These are phyloP conservation scores for Alethe diademata DNA, from an alignment of 2,113 vertebrate species.

Conservation along the genomic window DNA sequence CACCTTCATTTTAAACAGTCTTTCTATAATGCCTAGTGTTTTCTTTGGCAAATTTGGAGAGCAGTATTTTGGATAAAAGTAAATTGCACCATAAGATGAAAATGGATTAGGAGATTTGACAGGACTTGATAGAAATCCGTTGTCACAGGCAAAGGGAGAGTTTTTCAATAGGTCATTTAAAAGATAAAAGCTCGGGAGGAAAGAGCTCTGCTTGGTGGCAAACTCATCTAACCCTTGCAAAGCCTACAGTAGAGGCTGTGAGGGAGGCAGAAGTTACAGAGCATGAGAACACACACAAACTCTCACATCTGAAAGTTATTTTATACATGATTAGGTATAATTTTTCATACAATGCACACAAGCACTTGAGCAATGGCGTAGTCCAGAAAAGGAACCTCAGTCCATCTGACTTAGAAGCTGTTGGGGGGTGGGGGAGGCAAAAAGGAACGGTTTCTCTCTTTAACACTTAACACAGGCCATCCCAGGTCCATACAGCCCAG, in stretches of 20 bases:
- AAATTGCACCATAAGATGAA: background rate
- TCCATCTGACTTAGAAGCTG: background rate
- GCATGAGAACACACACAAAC: background rate
- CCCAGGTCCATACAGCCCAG: background rate
- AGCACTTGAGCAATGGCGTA: background rate
- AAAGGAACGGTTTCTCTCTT: background rate
- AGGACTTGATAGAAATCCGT: background rate
- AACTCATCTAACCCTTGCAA: background rate
- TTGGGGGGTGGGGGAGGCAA: background rate
- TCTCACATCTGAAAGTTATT: background rate
- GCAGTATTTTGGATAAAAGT: slow-evolving; percentile 1
- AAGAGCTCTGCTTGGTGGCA: background rate
- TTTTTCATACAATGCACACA: background rate
- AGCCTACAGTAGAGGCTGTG: background rate
- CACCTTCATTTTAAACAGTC: background rate
- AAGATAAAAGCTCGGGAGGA: background rate
- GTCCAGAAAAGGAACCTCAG: background rate
- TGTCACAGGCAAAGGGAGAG: background rate
- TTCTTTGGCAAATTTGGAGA: slow-evolving; percentile 44
- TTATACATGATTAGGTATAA: background rate
- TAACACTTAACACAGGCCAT: background rate
- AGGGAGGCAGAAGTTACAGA: background rate
- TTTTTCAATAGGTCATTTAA: background rate
- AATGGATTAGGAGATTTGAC: background rate
- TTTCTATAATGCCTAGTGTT: background rate